Evolutionary conservation across 2,797 vertebrate genomes (phyloP).

Genomic region (Peromyscus nudipes): DNA sequence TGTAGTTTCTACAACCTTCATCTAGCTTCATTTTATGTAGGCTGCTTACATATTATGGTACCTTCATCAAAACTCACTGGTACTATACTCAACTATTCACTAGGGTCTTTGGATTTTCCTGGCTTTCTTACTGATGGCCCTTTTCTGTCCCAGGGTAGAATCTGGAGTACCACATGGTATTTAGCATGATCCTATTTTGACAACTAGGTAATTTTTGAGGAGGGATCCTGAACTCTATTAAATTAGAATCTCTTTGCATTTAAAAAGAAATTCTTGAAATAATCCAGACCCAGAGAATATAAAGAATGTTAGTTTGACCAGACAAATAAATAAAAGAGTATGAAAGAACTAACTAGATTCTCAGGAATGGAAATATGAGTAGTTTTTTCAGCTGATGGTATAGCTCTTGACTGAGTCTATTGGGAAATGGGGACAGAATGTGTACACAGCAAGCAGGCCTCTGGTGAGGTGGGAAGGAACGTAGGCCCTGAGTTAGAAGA

Average conservation of each 20-base stretch:
- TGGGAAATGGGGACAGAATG: slow-evolving; percentile 63
- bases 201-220: slow-evolving; percentile 24
- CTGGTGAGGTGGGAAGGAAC: not conserved
- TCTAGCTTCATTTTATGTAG: not conserved
- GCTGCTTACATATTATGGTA: not conserved
- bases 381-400: slow-evolving; percentile 47
- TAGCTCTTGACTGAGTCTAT: slow-evolving; percentile 66
- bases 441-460: slow-evolving; percentile 38
- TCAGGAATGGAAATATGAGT: slow-evolving; percentile 71
- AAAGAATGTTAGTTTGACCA: slow-evolving; percentile 73
- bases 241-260: slow-evolving; percentile 26
- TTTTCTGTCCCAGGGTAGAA: not conserved
- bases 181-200: slow-evolving; percentile 16
- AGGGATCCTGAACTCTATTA: not conserved
- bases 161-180: not conserved
- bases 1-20: not conserved
- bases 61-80: not conserved
- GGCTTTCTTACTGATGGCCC: not conserved
- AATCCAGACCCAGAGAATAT: slow-evolving; percentile 70
- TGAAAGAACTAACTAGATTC: slow-evolving; percentile 71
- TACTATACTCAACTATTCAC: not conserved
- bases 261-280: slow-evolving; percentile 65
- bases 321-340: slow-evolving; percentile 76
- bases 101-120: not conserved
- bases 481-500: not conserved